Base-by-base conservation (phyloP, 2,888 invertebrate species). In the Lepidocyrtoides sp. region DNA sequence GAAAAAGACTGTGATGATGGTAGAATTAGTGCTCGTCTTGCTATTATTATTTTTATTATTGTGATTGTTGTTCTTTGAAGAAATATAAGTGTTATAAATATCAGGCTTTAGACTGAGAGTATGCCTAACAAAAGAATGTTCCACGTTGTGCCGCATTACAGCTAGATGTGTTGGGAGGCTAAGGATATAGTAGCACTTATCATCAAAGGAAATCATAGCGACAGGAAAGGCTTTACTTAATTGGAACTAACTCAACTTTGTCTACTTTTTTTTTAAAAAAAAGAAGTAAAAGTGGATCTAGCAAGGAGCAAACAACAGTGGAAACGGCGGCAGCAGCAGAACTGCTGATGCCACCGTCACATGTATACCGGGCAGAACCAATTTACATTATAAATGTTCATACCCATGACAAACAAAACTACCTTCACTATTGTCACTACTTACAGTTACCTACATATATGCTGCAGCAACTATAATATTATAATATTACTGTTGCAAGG, bases 131-230 rank as follows among this genome's bases (percentile, higher is more conserved):
- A n/a, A n/a, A n/a, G n/a, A n/a, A n/a, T n/a, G n/a, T n/a, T n/a
- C n/a, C n/a, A n/a, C n/a, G n/a, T n/a, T n/a, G n/a, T n/a, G n/a
- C n/a, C 14, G n/a, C 2, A 48, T 48, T 48, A 48, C 48, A 10
- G 14, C 12, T 7, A 48, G 3, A 48, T 48, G 48, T 48, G 12
- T 8, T 36, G 32, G 20, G 29, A 63, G 63, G 75, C 23, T 69
- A 48, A 17, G 75, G 75, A 75, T 75, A 75, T 48, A 48, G 63
- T n/a, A 23, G 66, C 66, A 75, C 75, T 75, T 75, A 75, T 75
- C 75, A 75, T 75, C 75, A 48, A 75, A 75, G 75, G 75, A 75
- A 75, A 75, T 75, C 75, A 48, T 75, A 75, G 75, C 75, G 75
- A 75, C 75, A 75, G 75, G 75, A 75, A 69, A 75, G 26, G 75